Base-by-base conservation (phyloP, 2,888 invertebrate genomes). In the Pachydiplax longipennis region DNA sequence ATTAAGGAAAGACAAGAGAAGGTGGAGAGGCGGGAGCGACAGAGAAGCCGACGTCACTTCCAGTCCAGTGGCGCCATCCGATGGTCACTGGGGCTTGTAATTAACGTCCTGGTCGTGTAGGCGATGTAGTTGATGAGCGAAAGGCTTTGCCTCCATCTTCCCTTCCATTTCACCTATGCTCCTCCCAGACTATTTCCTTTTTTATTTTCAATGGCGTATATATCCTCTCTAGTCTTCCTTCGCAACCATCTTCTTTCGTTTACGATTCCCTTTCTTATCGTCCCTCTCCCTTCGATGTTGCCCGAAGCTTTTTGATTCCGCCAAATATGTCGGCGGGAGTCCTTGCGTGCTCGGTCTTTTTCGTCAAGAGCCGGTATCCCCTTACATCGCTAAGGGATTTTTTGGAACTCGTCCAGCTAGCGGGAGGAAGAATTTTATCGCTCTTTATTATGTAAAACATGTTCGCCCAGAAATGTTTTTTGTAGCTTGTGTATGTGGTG, bases 391-490 rank as follows among this genome's bases (percentile, higher is more conserved):
- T 83, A 83, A 58, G 58, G 61, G 87, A 87, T 87, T 87, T 87
- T 87, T 87, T 61, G 87, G 87, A 87, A 87, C 87, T 87, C 65
- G 65, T 61, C 87, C 87, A 87, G 83, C 83, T 83, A 83, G 83
- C 83, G 83, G 83, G 61, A 87, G 87, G 87, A 87, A 87, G 61
- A 87, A 65, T 87, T 87, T 87, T 87, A 87, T 87, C 87, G 87
- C 87, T 87, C 87, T 87, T 87, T 87, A 87, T 87, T 87, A 87
- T 87, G 87, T 87, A 87, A 87, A 87, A 87, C 87, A 87, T 87
- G 87, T 87, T 65, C 87, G 87, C 87, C 37, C 58, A 61, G 87
- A 87, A 87, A 61, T 61, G 82, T 61, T 87, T 87, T 87, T 87
- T 61, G 87, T 87, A 87, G 87, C 87, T 87, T 87, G 87, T 87